Base-by-base conservation (phyloP, 2,797 vertebrate genomes). In the Manis javanica region DNA sequence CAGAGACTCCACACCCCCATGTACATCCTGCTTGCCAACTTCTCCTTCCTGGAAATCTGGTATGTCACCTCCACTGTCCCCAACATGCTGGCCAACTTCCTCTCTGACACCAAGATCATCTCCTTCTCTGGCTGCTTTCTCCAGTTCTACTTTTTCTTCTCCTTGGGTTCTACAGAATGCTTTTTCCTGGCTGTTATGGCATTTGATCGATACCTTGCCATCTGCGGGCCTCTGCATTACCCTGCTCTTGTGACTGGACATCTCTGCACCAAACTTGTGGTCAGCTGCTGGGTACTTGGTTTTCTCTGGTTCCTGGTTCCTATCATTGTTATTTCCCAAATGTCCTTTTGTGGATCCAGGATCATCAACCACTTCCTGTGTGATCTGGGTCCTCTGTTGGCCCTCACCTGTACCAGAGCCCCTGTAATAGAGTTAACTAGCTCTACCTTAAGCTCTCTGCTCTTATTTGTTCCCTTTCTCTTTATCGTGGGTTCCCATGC, bases 141-240 rank as follows among this genome's bases (percentile, higher is more conserved):
- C 14, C 98, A 98, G n/a, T 96, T 96, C 19, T 96, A 97, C 37
- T 95, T 96, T 31, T 95, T 97, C 53, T 95, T 95, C 55, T 94
- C 89, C 39, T 34, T 98, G 90, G 97, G 87, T 24, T 92, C 79
- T n/a, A 78, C 94, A 15, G 95, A 97, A 64, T 92, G 95, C 2
- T 97, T 97, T 79, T 83, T 98, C 78, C 81, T 96, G 51, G 93
- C 83, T 5, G 5, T 86, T 18, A 97, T 97, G 95, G 96, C 96
- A 34, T 97, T 97, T 59, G 97, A 98, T 49, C 42, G 85, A 9
- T 97, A 96, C 51, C 34, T 95, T 19, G 97, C 94, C 66, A 95
- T 97, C 79, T 97, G 96, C 68, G 0, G 53, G 6, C 97, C 97
- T 55, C 83, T 97, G 13, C 92, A 72, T 0, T 96, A 97, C 5